phyloP scores from a whole-genome alignment of 2,888 invertebrate species.

The Boloria selene region DNA sequence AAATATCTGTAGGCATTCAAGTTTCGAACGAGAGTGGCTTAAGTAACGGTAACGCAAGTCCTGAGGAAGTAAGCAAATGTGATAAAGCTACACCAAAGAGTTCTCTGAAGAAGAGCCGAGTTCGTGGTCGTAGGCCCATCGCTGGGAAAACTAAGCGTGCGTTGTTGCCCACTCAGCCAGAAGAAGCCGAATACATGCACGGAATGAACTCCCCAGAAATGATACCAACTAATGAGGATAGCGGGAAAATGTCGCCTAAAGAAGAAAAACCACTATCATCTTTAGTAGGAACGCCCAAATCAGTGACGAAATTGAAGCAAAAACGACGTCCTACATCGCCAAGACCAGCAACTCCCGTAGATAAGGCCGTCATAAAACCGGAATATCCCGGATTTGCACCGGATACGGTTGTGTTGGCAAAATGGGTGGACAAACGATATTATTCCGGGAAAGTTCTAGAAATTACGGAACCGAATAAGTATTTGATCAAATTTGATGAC shows the following conservation, averaged over 20 bases:
- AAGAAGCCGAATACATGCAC: conserved; percentile 72
- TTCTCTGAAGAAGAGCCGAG: conserved; percentile 72
- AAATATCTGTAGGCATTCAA: conserved; percentile 71
- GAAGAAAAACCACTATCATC: conserved; percentile 67
- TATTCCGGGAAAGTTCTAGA: conserved; percentile 84
- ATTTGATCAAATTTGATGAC: conserved; percentile 84
- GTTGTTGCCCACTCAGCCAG: conserved; percentile 68
- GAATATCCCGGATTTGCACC: conserved; percentile 69
- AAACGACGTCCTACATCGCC: conserved; percentile 72
- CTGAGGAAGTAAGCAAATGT: conserved; percentile 67
- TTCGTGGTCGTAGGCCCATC: conserved; percentile 71
- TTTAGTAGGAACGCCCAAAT: conserved; percentile 70
- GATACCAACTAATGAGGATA: conserved; percentile 69
- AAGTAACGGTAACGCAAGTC: conserved; percentile 74
- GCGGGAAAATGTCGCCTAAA: conserved; percentile 61
- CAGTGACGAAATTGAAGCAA: conserved; percentile 69
- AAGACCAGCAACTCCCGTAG: conserved; percentile 71
- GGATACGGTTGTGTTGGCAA: conserved; percentile 83
- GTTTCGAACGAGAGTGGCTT: conserved; percentile 57
- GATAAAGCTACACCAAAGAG: conserved; percentile 79
- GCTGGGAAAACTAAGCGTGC: conserved; percentile 73
- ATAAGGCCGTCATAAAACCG: conserved; percentile 57
- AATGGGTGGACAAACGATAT: conserved; percentile 86
- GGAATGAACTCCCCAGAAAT: conserved; percentile 78
- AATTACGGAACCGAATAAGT: conserved; percentile 82